phyloP scores from a whole-genome alignment of 2,888 invertebrate genomes.

The Quadroppia sp. region DNA sequence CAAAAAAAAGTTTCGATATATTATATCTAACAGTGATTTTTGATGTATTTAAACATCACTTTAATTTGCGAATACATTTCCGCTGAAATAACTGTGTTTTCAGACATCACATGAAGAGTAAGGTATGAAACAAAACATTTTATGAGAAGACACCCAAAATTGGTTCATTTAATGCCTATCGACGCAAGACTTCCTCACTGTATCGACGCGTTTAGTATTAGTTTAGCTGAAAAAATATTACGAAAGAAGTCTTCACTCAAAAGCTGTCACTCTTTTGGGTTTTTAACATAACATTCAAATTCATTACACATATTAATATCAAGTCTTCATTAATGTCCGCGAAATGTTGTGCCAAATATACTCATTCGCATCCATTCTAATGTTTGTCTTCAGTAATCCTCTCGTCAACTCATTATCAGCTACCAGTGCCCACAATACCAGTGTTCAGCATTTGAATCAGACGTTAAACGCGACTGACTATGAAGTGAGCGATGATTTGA shows the following conservation, averaged over 20 bases:
- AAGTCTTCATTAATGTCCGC: background rate
- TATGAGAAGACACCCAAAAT: constrained; percentile 36
- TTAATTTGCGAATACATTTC: background rate
- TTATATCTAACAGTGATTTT: background rate
- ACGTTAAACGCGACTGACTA: background rate
- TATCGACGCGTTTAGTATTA: background rate
- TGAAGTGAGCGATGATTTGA: background rate
- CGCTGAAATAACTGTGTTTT: background rate
- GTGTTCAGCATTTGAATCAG: background rate
- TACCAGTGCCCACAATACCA: background rate
- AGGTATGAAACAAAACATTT: constrained; percentile 7
- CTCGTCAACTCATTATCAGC: background rate
- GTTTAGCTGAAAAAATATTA: background rate
- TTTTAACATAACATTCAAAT: background rate
- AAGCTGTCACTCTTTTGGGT: background rate
- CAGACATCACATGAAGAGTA: background rate
- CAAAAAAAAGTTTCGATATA: background rate
- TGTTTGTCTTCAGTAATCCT: constrained; percentile 22
- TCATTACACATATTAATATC: background rate
- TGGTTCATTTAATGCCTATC: constrained; percentile 38
- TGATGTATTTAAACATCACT: background rate
- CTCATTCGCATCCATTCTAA: constrained; percentile 25
- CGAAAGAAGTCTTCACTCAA: background rate
- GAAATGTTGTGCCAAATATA: constrained; percentile 37
- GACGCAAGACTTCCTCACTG: constrained; percentile 34